Conservation (phyloP, 2,888 invertebrate species). For the Nomada ruficornis region DNA sequence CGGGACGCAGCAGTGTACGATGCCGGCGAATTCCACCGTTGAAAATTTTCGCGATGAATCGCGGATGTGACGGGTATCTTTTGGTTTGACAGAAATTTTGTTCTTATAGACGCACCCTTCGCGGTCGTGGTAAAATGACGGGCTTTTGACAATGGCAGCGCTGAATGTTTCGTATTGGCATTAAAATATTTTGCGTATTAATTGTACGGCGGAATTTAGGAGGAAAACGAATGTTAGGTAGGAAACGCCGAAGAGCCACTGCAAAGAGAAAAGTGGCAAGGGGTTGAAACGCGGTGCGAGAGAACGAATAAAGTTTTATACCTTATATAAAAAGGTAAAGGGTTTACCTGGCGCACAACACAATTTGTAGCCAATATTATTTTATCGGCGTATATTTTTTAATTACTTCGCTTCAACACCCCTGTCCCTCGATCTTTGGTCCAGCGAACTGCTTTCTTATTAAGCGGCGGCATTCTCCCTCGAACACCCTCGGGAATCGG, state of each 20-base stretch:
- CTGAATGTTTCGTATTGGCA: background rate
- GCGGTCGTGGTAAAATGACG: background rate
- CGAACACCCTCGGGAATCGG: conserved; percentile 78
- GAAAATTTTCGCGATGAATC: conserved; percentile 19
- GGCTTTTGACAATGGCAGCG: background rate
- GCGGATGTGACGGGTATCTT: background rate
- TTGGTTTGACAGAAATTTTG: background rate
- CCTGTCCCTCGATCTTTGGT: conserved; percentile 69
- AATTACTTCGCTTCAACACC: conserved; percentile 81
- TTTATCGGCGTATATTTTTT: conserved; percentile 83
- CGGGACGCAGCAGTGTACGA: background rate
- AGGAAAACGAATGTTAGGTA: background rate
- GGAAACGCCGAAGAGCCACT: conserved; percentile 56
- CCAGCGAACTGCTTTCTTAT: conserved; percentile 76
- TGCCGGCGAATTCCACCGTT: conserved; percentile 1
- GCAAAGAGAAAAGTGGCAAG: conserved; percentile 46
- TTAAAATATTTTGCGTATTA: background rate
- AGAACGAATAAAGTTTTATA: conserved; percentile 74
- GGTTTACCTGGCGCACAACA: conserved; percentile 71
- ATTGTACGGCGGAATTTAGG: background rate
- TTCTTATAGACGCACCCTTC: background rate
- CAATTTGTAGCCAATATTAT: conserved; percentile 83
- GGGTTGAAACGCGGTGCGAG: conserved; percentile 34
- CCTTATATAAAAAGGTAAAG: conserved; percentile 74
- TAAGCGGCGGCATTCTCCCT: conserved; percentile 72